Evolutionary conservation across 1,140 invertebrate genomes (phyloP).

Genomic region (Drosophila sp.): DNA sequence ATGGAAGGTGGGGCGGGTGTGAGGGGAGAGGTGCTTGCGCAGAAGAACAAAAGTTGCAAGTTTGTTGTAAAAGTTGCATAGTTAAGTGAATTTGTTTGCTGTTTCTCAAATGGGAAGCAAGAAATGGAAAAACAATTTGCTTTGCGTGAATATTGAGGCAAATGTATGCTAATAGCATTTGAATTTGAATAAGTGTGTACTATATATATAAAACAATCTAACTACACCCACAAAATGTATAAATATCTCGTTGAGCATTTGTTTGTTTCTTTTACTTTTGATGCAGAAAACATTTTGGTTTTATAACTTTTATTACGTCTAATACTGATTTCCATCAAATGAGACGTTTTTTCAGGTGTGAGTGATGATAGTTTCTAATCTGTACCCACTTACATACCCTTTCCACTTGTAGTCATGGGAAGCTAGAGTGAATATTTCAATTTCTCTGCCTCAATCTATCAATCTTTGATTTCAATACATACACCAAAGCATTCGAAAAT

Average conservation of each 20-base stretch:
- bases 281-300: background rate
- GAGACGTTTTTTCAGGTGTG: too few species aligned
- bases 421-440: too few species aligned
- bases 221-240: background rate
- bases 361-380: too few species aligned
- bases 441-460: too few species aligned
- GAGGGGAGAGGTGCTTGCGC: background rate
- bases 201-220: background rate
- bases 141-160: slow-evolving; percentile 13
- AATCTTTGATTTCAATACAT: too few species aligned
- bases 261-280: background rate
- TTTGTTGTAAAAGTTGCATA: slow-evolving; percentile 23
- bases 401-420: too few species aligned
- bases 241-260: background rate
- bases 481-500: too few species aligned
- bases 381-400: too few species aligned
- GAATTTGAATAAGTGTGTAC: slow-evolving; percentile 8
- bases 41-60: slow-evolving; percentile 15
- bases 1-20: background rate
- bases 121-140: slow-evolving; percentile 14
- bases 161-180: slow-evolving; percentile 13
- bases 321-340: too few species aligned
- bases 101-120: slow-evolving; percentile 6
- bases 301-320: too few species aligned
- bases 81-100: slow-evolving; percentile 26